A percentile compares a stretch with the other conserved stretches of the same genome.
Conservation (phyloP, 2,797 vertebrate species). For the Selene dorsalis region DNA sequence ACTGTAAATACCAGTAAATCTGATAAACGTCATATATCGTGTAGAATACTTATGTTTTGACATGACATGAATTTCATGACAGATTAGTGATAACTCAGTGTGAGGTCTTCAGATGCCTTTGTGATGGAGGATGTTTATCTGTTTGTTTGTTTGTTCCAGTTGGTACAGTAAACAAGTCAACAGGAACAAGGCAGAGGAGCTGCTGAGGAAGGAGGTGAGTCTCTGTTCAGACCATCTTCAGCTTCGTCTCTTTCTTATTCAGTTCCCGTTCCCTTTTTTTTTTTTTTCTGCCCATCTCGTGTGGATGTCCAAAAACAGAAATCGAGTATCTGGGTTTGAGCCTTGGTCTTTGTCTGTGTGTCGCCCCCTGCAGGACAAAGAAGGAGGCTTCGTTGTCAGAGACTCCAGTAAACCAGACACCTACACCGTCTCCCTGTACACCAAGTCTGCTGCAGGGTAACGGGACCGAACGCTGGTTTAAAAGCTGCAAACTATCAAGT, state of each 20-base stretch:
- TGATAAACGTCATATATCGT: neutral
- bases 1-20: neutral
- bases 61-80: neutral
- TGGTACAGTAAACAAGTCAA: slow-evolving; percentile 94
- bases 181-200: slow-evolving; percentile 93
- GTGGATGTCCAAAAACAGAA: too few relatives aligned
- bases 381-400: slow-evolving; percentile 94
- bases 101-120: neutral
- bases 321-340: too few relatives aligned
- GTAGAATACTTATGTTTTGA: neutral
- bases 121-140: slow-evolving; percentile 1
- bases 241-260: neutral
- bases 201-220: slow-evolving; percentile 90
- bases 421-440: slow-evolving; percentile 92
- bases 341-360: slow-evolving; percentile 22
- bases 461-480: neutral
- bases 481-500: neutral
- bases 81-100: neutral
- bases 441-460: slow-evolving; percentile 88
- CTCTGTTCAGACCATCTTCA: neutral
- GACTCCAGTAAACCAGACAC: slow-evolving; percentile 90
- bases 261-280: neutral
- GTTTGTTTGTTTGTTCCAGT: slow-evolving; percentile 76
- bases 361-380: slow-evolving; percentile 89
- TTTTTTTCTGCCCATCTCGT: too few relatives aligned